Evolutionary conservation across 1,140 invertebrate genomes (phyloP).

Genomic region (Coptotermes formosanus): DNA sequence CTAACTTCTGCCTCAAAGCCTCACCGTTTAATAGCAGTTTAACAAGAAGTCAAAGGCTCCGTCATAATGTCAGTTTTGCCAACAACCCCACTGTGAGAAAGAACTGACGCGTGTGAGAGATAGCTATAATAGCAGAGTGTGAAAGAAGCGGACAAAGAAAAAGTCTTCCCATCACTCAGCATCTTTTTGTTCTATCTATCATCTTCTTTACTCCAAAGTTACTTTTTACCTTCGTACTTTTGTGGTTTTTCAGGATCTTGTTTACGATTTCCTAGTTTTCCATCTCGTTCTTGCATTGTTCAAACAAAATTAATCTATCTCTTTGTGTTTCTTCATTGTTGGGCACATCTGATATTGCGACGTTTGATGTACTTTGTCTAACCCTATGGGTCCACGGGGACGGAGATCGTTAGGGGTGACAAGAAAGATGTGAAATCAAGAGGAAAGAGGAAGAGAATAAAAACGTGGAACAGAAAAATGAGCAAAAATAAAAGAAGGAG

Average conservation of each 20-base stretch:
- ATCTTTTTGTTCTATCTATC: background rate
- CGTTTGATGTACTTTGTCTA: background rate
- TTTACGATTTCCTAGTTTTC: background rate
- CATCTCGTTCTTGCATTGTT: background rate
- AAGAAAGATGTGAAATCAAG: background rate
- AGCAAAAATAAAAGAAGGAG: too few species aligned
- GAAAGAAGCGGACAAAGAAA: background rate
- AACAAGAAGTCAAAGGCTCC: background rate
- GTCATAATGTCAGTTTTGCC: background rate
- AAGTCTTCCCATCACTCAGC: background rate
- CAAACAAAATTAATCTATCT: background rate
- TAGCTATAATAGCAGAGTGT: background rate
- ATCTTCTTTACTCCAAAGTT: background rate
- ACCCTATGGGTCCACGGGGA: background rate
- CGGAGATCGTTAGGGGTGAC: background rate
- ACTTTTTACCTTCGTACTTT: background rate
- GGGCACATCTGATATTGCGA: background rate
- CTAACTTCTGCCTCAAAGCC: background rate
- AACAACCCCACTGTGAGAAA: background rate
- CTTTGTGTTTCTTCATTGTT: background rate
- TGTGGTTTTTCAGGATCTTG: background rate
- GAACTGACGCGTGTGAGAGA: background rate
- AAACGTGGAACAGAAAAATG: too few species aligned
- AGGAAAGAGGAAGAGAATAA: background rate
- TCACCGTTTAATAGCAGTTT: background rate